Conservation (phyloP, 2,113 vertebrate species). For the Callionymus lyra region DNA sequence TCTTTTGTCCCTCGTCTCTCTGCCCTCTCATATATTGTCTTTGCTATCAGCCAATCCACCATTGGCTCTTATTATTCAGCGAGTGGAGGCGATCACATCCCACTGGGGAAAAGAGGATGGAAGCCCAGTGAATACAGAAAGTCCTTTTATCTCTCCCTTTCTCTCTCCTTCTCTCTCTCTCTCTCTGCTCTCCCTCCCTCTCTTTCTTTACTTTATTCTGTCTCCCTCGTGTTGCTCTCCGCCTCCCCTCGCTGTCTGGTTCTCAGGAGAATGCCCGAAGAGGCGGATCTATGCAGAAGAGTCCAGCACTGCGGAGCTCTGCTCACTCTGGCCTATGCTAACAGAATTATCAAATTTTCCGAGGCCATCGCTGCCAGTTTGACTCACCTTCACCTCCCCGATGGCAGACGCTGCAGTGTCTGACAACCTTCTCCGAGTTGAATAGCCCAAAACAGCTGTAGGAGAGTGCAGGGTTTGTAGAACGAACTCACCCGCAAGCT, state of each 20-base stretch:
- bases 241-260: conserved; percentile 14
- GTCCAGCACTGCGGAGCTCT: conserved; percentile 1
- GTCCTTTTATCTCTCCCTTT: conserved; percentile 35
- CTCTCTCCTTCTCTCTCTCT: conserved; percentile 20
- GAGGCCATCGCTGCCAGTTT: conserved; percentile 14
- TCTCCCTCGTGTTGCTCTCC: conserved; percentile 36
- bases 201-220: conserved; percentile 35
- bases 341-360: conserved; percentile 42
- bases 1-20: conserved; percentile 24
- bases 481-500: conserved; percentile 1
- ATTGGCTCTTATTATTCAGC: conserved; percentile 41
- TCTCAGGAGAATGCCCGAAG: conserved; percentile 27
- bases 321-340: conserved; percentile 27
- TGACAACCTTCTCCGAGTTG: neutral
- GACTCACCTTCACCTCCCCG: conserved; percentile 26
- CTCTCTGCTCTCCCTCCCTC: conserved; percentile 5
- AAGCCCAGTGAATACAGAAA: conserved; percentile 42
- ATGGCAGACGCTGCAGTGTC: conserved; percentile 4
- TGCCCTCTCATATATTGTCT: conserved; percentile 41
- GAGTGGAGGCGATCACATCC: conserved; percentile 38
- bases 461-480: conserved; percentile 11
- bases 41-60: conserved; percentile 39
- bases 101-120: conserved; percentile 24
- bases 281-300: conserved; percentile 24
- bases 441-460: conserved; percentile 21